Evolutionary conservation across 2,888 invertebrate genomes (phyloP), one percentile per base, ranked within the genome.

Genomic region (Torymus tubicola): DNA sequence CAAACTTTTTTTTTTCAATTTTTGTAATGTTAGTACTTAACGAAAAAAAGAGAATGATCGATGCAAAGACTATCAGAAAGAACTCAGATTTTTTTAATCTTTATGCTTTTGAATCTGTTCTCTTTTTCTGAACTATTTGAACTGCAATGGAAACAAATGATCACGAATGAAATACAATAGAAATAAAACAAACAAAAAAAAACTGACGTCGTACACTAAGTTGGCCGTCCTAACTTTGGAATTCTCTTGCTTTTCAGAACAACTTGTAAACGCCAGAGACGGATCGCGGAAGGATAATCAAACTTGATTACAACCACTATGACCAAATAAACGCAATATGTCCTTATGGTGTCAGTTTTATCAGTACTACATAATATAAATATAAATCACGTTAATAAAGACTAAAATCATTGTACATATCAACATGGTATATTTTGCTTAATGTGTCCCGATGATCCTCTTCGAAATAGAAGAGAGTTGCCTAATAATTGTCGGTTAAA

Each of bases 211-310:
- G 53, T 31, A 63, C 31, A 71, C 67, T 77, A 71, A 42, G 21
- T 70, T 72, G 80, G 70, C 75, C 80, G 74, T 76, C 82, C 82
- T 86, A 86, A 86, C 84, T 81, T 83, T 82, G 83, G 81, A 82
- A 84, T 84, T 86, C 83, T 86, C 84, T 85, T 85, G 81, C 78
- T 86, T 88, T 88, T 88, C 89, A 89, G 88, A 88, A 87, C 87
- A 86, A 86, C 86, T 87, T 88, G 85, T 89, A 88, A 89, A 84
- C 87, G 85, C 86, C 86, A 84, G 85, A 79, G 81, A 86, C 84
- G 85, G 84, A 86, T 83, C 85, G 86, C 86, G 87, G 85, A 85
- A 85, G 85, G 85, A 85, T 85, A 85, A 85, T 85, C 85, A 85
- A 85, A 85, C 76, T 82, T 80, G 83, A 84, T 84, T 83, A 82